Base-by-base conservation (phyloP, 2,797 vertebrate genomes). In the Periophthalmus magnuspinnatus region DNA sequence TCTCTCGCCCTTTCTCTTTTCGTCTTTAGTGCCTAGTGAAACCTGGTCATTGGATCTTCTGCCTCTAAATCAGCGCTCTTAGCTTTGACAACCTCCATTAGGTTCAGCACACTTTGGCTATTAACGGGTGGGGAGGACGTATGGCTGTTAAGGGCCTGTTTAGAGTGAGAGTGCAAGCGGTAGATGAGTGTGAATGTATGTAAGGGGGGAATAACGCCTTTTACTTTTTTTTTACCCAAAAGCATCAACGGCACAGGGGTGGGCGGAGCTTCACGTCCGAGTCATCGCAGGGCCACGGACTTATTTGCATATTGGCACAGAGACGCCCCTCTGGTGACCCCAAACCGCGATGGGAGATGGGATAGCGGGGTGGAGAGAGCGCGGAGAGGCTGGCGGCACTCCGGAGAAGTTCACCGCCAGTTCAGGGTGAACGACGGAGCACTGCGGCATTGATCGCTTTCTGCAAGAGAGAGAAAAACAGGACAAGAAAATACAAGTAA, bases 291-390 rank as follows among this genome's bases (percentile, higher is more conserved):
- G 89, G 89, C 73, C 88, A 90, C 61, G 59, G 79, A 59, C 69
- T 88, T 83, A 89, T 94, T 90, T 93, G 89, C 91, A 92, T 94
- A 91, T 92, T 92, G 87, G 90, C 90, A 90, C 80, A 79, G 90
- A 90, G 88, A 90, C 82, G 85, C 88, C 90, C 90, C 90, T 82
- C 81, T 84, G 81, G 83, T 92, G 88, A 94, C 85, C 88, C 82
- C 14, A 34, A 74, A 63, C 85, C 86, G 86, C 62, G 83, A 80
- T 77, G 88, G 88, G 86, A 92, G 76, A 77, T 60, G 58, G 58
- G 58, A 60, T 60, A 60, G 33, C 33, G 8, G 80, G 80, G 22
- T 80, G 81, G 82, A 88, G 86, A 86, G 76, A 88, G 86, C 85
- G 75, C 80, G 85, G 76, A 24, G 61, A 63, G 21, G 83, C 93